phyloP scores from a whole-genome alignment of 37 sponge, comb jelly and placozoan genomes.

The Cliona cf. orientalis region DNA sequence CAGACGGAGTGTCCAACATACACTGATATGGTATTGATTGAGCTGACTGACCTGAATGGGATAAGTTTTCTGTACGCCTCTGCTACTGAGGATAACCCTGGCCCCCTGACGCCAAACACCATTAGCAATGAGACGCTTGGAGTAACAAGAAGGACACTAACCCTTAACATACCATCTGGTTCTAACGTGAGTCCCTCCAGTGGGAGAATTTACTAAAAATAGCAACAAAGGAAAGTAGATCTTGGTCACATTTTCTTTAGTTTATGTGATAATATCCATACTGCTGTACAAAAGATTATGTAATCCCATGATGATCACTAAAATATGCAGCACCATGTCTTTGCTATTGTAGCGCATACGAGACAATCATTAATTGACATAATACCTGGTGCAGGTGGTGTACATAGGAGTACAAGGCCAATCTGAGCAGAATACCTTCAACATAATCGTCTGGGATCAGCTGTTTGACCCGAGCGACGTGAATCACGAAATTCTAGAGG shows the following conservation, averaged over 20 bases:
- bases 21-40: conserved; percentile 56
- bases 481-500: conserved; percentile 33
- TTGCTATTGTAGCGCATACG: too few species aligned
- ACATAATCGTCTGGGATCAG: conserved; percentile 53
- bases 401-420: conserved; percentile 63
- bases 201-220: neutral
- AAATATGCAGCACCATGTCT: too few species aligned
- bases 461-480: conserved; percentile 45
- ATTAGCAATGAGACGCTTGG: neutral
- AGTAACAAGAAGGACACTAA: neutral
- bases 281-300: too few species aligned
- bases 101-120: conserved; percentile 54
- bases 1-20: conserved; percentile 67
- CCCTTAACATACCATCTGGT: too few species aligned
- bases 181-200: conserved; percentile 44
- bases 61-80: conserved; percentile 67
- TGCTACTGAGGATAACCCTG: conserved; percentile 52
- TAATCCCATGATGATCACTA: too few species aligned
- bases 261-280: too few species aligned
- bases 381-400: conserved; percentile 45
- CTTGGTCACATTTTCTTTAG: too few species aligned
- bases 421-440: conserved; percentile 25
- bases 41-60: conserved; percentile 64
- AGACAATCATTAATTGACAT: too few species aligned
- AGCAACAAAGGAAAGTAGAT: too few species aligned